A percentile compares a stretch with the other conserved stretches of the same genome.
phyloP scores from a whole-genome alignment of 2,113 vertebrate genomes.

The Semnornis frantzii region DNA sequence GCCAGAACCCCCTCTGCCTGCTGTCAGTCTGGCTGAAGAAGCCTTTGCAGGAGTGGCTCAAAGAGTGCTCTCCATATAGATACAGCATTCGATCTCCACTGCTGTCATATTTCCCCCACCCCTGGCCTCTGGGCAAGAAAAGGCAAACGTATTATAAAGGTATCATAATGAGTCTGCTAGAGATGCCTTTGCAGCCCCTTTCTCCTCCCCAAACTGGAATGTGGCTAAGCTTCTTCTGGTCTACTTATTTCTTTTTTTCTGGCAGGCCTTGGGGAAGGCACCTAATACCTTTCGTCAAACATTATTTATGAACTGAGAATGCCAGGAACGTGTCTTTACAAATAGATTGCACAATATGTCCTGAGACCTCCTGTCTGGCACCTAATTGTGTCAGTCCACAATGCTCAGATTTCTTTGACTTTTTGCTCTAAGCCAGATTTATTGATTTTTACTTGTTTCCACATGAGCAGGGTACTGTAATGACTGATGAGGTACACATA shows the following conservation, averaged over 20 bases:
- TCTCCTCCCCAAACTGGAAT: conserved; percentile 65
- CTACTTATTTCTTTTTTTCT: conserved; percentile 33
- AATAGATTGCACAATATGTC: neutral
- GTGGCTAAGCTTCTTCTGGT: conserved; percentile 47
- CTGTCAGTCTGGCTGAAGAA: neutral
- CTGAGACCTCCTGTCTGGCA: conserved; percentile 11
- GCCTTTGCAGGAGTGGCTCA: conserved; percentile 7
- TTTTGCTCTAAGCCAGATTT: neutral
- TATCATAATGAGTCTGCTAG: conserved; percentile 10
- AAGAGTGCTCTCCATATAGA: neutral
- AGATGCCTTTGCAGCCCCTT: conserved; percentile 21
- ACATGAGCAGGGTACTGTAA: neutral
- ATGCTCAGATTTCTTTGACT: conserved; percentile 3
- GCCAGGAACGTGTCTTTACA: conserved; percentile 33
- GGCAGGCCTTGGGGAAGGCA: conserved; percentile 43
- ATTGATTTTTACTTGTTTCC: neutral
- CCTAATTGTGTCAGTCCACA: neutral
- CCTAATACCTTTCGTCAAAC: neutral
- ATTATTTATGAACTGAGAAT: conserved; percentile 46
- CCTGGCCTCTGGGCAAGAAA: conserved; percentile 36
- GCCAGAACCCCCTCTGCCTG: conserved; percentile 34
- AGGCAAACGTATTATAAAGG: conserved; percentile 32
- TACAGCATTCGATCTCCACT: neutral
- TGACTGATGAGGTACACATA: neutral
- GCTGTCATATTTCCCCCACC: neutral